Conservation (phyloP, 2,797 vertebrate species). For the Acridotheres tristis region DNA sequence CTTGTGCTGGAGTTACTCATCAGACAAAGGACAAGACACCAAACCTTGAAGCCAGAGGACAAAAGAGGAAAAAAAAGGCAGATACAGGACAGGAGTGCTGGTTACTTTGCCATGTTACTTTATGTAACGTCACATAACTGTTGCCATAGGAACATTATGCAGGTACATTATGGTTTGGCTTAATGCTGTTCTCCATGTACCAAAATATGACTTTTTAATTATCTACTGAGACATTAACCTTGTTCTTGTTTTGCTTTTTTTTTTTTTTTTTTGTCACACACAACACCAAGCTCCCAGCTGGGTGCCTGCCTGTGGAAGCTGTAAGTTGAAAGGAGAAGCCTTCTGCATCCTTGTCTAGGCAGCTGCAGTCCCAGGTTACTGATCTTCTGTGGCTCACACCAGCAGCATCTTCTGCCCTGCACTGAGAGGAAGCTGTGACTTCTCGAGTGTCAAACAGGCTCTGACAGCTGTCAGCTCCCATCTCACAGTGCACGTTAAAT, state of each 20-base stretch:
- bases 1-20: neutral
- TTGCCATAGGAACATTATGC: conserved; percentile 61
- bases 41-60: neutral
- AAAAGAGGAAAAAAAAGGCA: conserved; percentile 8
- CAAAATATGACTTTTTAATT: neutral
- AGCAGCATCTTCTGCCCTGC: conserved; percentile 10
- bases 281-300: neutral
- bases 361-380: conserved; percentile 4
- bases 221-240: neutral
- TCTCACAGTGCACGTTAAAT: conserved; percentile 21
- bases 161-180: conserved; percentile 44
- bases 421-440: neutral
- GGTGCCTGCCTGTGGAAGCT: neutral
- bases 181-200: neutral
- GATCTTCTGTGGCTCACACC: conserved; percentile 4
- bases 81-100: neutral
- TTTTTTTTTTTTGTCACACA: neutral
- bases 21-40: neutral
- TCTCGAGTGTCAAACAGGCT: neutral
- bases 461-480: neutral
- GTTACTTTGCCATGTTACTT: conserved; percentile 53
- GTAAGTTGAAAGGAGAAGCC: conserved; percentile 22
- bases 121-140: conserved; percentile 56
- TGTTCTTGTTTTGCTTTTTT: neutral
- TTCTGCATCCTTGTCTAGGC: conserved; percentile 21